A percentile compares a stretch with the other conserved stretches of the same genome.
phyloP scores from a whole-genome alignment of 2,888 invertebrate genomes.

The Yponomeuta sedellus region DNA sequence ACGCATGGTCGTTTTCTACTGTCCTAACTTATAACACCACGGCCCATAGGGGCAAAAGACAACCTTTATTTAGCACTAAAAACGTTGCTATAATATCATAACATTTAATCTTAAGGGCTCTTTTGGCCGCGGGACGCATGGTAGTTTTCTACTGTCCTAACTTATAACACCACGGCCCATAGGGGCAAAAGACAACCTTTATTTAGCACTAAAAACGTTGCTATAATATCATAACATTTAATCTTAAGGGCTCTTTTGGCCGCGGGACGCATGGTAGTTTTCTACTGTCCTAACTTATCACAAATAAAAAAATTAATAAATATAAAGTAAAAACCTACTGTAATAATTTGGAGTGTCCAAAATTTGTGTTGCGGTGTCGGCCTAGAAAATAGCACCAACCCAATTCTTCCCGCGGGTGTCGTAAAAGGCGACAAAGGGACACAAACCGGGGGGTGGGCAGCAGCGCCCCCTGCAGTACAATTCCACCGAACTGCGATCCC shows the following conservation, averaged over 20 bases:
- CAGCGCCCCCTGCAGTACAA: no score
- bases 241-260: not conserved
- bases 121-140: not conserved
- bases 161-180: not conserved
- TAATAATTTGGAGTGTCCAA: no score
- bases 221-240: not conserved
- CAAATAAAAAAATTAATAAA: no score
- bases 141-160: not conserved
- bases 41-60: not conserved
- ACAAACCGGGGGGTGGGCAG: no score
- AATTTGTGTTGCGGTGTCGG: no score
- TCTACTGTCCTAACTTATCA: not conserved
- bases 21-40: not conserved
- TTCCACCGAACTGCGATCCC: no score
- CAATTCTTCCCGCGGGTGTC: no score
- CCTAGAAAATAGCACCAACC: no score
- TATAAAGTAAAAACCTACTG: no score
- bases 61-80: conserved; percentile 18
- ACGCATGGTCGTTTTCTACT: not conserved
- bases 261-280: not conserved
- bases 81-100: conserved; percentile 1
- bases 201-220: conserved; percentile 19
- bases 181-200: not conserved
- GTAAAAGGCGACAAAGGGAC: no score
- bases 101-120: not conserved